Conservation (phyloP, 1,140 invertebrate species). For the Cotesia vestalis region DNA sequence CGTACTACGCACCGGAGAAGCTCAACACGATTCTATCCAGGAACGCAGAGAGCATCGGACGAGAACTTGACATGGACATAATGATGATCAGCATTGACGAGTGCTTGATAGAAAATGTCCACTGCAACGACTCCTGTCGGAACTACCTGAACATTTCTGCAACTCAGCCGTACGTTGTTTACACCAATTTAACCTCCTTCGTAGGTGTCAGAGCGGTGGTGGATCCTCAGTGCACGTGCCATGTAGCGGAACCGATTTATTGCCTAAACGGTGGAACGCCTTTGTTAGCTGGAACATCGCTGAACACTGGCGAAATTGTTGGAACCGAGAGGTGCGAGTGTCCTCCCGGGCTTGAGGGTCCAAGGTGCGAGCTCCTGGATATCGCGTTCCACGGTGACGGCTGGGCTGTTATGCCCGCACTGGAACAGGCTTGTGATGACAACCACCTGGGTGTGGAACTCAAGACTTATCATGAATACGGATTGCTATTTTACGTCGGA, state of each 20-base stretch:
- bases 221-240: conserved; percentile 78
- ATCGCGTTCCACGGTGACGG: conserved; percentile 88
- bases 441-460: conserved; percentile 80
- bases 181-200: conserved; percentile 89
- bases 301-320: not conserved
- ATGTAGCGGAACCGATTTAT: conserved; percentile 63
- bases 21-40: conserved; percentile 80
- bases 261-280: conserved; percentile 80
- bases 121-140: conserved; percentile 77
- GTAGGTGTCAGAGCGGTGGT: conserved; percentile 86
- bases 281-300: conserved; percentile 43
- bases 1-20: conserved; percentile 87
- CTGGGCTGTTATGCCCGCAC: conserved; percentile 85
- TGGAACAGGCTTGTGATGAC: conserved; percentile 81
- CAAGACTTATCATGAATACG: conserved; percentile 75
- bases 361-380: conserved; percentile 87
- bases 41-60: conserved; percentile 75
- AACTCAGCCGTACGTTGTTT: conserved; percentile 77
- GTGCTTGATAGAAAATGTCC: conserved; percentile 79
- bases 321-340: conserved; percentile 72
- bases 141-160: conserved; percentile 77
- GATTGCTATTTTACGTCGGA: conserved; percentile 91
- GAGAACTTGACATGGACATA: conserved; percentile 76
- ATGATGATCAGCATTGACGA: conserved; percentile 89
- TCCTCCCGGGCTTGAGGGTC: conserved; percentile 79